A percentile compares a stretch with the other conserved stretches of the same genome.
phyloP scores from a whole-genome alignment of 1,140 invertebrate species.

The Pseudoatta argentina region DNA sequence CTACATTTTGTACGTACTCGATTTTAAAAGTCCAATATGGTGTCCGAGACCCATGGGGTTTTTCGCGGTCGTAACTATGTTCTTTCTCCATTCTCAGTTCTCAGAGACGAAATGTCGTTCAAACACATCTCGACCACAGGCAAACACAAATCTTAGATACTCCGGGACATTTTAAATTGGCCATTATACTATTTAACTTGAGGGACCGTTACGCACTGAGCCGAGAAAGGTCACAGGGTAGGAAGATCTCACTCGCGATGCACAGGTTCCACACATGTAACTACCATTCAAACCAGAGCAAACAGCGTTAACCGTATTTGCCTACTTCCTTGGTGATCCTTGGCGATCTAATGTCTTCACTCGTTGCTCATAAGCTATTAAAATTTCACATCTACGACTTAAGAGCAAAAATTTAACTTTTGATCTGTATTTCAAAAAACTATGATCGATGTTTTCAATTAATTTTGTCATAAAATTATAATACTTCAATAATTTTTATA shows the following conservation, averaged over 20 bases:
- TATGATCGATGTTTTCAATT: neutral
- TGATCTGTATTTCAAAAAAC: no score
- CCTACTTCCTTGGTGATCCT: conserved; percentile 74
- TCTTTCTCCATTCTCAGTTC: conserved; percentile 76
- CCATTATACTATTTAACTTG: conserved; percentile 87
- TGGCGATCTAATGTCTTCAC: conserved; percentile 78
- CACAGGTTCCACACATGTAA: conserved; percentile 77
- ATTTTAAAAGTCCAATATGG: conserved; percentile 61
- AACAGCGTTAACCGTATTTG: conserved; percentile 84
- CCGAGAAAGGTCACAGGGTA: conserved; percentile 63
- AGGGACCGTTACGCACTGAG: conserved; percentile 76
- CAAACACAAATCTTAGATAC: conserved; percentile 84
- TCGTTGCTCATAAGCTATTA: conserved; percentile 59
- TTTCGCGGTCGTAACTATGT: conserved; percentile 69
- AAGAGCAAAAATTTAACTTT: no score
- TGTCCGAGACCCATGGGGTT: conserved; percentile 76
- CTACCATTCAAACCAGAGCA: conserved; percentile 80
- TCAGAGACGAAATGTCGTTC: conserved; percentile 78
- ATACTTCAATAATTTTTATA: neutral
- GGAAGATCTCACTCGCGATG: conserved; percentile 62
- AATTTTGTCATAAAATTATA: neutral
- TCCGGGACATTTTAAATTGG: conserved; percentile 85
- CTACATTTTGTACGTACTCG: neutral
- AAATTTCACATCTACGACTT: conserved; percentile 58
- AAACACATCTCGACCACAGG: conserved; percentile 80